phyloP scores from a whole-genome alignment of 2,888 invertebrate genomes.

The Eugnorisma glareosa region DNA sequence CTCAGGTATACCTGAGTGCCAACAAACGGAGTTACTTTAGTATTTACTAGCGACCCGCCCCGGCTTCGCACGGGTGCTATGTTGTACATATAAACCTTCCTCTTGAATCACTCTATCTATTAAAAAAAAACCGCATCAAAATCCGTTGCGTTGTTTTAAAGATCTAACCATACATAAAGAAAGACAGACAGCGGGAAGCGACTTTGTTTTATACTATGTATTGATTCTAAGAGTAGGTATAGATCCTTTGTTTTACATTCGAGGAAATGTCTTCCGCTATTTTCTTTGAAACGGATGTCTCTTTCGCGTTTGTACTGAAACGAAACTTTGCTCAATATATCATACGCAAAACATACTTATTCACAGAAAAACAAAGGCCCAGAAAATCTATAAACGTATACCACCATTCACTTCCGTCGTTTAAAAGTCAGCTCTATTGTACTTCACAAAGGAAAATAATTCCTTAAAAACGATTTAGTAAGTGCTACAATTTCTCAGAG shows the following conservation, averaged over 20 bases:
- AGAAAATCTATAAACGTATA: conserved; percentile 22
- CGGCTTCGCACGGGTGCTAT: too few relatives aligned
- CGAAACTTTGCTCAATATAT: not conserved
- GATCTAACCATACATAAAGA: too few relatives aligned
- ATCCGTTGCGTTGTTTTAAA: too few relatives aligned
- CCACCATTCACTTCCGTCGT: conserved; percentile 18
- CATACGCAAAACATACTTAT: not conserved
- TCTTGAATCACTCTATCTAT: too few relatives aligned
- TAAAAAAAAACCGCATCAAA: too few relatives aligned
- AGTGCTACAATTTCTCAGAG: conserved; percentile 59
- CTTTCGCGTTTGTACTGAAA: not conserved
- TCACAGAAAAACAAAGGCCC: not conserved
- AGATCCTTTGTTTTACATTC: not conserved
- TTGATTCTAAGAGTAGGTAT: not conserved
- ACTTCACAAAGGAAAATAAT: conserved; percentile 50
- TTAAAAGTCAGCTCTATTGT: conserved; percentile 22
- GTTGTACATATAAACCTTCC: too few relatives aligned
- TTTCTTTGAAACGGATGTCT: not conserved
- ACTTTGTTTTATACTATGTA: too few relatives aligned
- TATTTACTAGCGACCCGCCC: too few relatives aligned
- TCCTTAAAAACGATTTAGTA: conserved; percentile 55
- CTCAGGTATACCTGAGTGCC: not conserved
- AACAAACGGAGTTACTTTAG: not conserved
- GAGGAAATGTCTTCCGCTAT: not conserved
- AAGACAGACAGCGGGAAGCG: too few relatives aligned